Conservation (phyloP, 2,888 invertebrate species). For the Trissolcus japonicus region DNA sequence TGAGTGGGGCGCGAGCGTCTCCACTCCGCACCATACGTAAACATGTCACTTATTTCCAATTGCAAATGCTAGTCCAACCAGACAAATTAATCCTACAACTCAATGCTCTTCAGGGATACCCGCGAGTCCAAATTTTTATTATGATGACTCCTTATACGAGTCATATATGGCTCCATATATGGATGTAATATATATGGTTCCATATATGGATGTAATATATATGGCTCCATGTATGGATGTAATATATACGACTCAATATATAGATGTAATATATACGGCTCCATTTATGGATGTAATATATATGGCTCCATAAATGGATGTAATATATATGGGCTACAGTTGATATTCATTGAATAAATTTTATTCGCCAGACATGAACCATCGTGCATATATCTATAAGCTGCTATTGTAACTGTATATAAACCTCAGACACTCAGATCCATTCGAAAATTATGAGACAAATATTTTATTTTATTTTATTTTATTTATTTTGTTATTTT, state of each 20-base stretch:
- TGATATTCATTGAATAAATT: background rate
- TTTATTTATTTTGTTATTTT: background rate
- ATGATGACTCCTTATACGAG: background rate
- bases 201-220: slow-evolving; percentile 3
- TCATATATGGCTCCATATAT: background rate
- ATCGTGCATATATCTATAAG: background rate
- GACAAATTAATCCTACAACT: slow-evolving; percentile 13
- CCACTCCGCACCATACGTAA: slow-evolving; percentile 21
- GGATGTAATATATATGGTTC: background rate
- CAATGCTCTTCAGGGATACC: background rate
- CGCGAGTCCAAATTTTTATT: background rate
- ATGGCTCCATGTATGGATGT: background rate
- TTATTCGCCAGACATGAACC: no score
- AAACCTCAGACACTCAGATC: background rate
- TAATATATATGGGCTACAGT: background rate
- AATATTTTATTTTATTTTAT: background rate
- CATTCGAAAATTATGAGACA: background rate
- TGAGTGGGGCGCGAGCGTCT: slow-evolving; percentile 33
- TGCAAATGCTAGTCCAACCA: slow-evolving; percentile 11
- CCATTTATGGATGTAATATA: no score
- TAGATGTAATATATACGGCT: no score
- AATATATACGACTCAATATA: no score
- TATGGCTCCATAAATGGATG: no score
- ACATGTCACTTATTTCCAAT: slow-evolving; percentile 42
- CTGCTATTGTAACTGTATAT: background rate